phyloP scores from a whole-genome alignment of 2,113 vertebrate genomes.

The Oceanites oceanicus region DNA sequence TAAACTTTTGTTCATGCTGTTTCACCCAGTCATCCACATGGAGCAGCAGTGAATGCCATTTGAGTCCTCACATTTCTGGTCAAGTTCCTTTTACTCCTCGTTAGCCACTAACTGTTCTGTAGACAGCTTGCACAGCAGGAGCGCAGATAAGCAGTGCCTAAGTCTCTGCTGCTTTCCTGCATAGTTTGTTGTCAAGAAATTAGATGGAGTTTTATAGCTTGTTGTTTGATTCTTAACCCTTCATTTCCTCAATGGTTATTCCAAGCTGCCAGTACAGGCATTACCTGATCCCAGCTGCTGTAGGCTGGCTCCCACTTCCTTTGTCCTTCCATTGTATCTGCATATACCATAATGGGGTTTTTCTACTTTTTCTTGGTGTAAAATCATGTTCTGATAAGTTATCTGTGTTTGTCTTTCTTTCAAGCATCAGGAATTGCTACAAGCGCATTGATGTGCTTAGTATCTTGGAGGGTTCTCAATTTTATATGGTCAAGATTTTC shows the following conservation, averaged over 20 bases:
- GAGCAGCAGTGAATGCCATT: background rate
- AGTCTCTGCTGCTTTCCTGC: background rate
- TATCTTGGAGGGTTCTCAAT: background rate
- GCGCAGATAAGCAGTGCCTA: accelerated
- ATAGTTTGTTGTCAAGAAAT: background rate
- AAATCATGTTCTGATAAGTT: background rate
- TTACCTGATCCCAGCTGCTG: background rate
- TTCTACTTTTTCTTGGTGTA: background rate
- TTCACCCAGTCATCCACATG: background rate
- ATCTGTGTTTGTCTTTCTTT: background rate
- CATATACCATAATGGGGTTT: background rate
- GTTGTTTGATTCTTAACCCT: background rate
- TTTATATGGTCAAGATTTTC: background rate
- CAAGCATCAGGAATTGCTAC: background rate
- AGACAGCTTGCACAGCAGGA: background rate
- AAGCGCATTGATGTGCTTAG: background rate
- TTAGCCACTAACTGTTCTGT: too few relatives aligned
- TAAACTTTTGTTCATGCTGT: background rate
- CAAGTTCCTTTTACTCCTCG: background rate
- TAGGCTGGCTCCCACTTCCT: background rate
- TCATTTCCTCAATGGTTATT: background rate
- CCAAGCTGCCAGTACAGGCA: background rate
- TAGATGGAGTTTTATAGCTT: background rate
- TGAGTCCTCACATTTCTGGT: background rate
- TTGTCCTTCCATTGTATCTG: background rate